Conservation (phyloP, 1,140 invertebrate genomes). For the Vanessa tameamea region DNA sequence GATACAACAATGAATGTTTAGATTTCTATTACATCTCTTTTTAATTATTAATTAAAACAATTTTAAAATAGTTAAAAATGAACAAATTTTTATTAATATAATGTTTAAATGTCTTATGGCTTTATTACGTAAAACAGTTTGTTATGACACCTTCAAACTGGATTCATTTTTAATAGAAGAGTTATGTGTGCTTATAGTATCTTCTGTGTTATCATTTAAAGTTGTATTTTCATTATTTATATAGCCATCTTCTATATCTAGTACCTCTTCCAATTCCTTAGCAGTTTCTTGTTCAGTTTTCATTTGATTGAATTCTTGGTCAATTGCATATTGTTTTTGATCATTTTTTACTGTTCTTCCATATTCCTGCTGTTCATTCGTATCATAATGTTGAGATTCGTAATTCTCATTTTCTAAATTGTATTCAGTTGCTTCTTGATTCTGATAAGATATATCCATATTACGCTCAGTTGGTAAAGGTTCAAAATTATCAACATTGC, state of each 20-base stretch:
- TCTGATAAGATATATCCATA: not conserved
- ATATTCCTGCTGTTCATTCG: slow-evolving; percentile 26
- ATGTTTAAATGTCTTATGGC: not conserved
- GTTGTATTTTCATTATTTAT: slow-evolving; percentile 22
- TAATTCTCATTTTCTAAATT: slow-evolving; percentile 25
- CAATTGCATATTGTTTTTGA: not conserved
- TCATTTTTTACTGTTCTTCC: not conserved
- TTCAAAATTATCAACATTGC: slow-evolving; percentile 15
- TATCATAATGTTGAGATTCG: slow-evolving; percentile 23
- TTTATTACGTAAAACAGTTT: not conserved
- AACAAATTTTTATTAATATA: too few relatives aligned
- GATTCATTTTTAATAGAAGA: not conserved
- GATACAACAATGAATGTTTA: not conserved
- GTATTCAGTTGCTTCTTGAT: slow-evolving; percentile 9
- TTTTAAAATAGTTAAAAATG: not conserved
- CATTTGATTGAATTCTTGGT: slow-evolving; percentile 23
- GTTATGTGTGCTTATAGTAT: not conserved
- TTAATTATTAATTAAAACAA: not conserved
- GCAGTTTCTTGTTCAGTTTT: slow-evolving; percentile 29
- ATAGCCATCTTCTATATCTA: slow-evolving; percentile 52
- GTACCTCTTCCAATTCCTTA: slow-evolving; percentile 44
- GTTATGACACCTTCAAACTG: not conserved
- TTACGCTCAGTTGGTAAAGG: not conserved
- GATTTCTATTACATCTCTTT: not conserved
- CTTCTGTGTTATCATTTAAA: slow-evolving; percentile 4